Evolutionary conservation across 2,888 invertebrate species (phyloP).

Genomic region (Empis stercorea): DNA sequence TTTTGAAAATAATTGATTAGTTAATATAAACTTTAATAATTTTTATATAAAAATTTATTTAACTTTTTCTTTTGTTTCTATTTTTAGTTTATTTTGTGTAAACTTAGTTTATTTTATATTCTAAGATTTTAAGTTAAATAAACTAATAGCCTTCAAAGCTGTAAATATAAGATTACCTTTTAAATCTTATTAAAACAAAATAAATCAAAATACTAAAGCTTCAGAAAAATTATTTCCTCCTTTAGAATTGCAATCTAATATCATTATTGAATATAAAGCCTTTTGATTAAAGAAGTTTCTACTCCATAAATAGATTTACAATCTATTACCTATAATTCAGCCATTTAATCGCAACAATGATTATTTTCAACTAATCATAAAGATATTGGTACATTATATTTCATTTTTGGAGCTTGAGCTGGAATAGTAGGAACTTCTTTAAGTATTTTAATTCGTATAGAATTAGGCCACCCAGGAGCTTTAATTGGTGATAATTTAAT

Average conservation of each 20-base stretch:
- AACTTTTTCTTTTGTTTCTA: conserved; percentile 20
- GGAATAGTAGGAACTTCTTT: conserved; percentile 57
- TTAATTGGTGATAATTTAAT: conserved; percentile 62
- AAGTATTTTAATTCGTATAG: conserved; percentile 58
- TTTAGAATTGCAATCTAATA: conserved; percentile 51
- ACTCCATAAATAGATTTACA: conserved; percentile 48
- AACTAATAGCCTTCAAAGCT: conserved; percentile 54
- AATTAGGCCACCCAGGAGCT: conserved; percentile 52
- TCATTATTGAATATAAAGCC: conserved; percentile 34
- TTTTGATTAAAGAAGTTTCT: background rate
- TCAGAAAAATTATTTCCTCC: conserved; percentile 24
- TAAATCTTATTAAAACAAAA: conserved; percentile 40
- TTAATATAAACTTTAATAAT: conserved; percentile 30
- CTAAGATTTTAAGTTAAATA: conserved; percentile 46
- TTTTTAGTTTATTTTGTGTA: conserved; percentile 23
- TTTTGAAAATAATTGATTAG: conserved; percentile 37
- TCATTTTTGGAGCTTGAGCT: conserved; percentile 52
- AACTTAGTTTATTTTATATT: conserved; percentile 17
- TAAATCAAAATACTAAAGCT: conserved; percentile 3
- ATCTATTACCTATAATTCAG: conserved; percentile 48
- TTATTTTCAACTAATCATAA: conserved; percentile 61
- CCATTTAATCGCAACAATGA: conserved; percentile 53
- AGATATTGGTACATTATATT: conserved; percentile 63
- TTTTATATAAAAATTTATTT: conserved; percentile 20
- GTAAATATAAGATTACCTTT: conserved; percentile 39